Base-by-base conservation (phyloP, 2,797 vertebrate species). In the Ambastaia sidthimunki region DNA sequence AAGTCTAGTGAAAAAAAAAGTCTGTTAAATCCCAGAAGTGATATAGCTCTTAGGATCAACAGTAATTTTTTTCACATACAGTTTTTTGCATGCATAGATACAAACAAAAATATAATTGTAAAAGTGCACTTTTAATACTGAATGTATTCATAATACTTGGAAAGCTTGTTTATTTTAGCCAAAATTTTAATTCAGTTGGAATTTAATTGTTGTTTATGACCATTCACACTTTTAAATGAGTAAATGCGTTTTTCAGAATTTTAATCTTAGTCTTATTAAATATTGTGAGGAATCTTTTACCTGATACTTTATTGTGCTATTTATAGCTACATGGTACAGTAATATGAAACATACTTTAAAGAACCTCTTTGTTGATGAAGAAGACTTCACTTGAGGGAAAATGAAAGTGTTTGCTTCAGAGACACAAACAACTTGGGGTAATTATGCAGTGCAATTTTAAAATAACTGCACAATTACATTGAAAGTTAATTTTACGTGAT, bases 391-490 rank as follows among this genome's bases (percentile, higher is more conserved):
- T 72, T 54, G n/a, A 71, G 60, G 70, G 89, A 90, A 89, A 89
- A 85, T 85, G 85, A 90, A 86, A 76, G 70, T 41, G 75, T 91
- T 91, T 86, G 86, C 86, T 86, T 69, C 28, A 31, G 84, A 90
- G 85, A 89, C 88, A 78, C 90, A 92, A 93, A 92, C 90, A 93
- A 89, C 83, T 81, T 76, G 62, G 86, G 85, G 80, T 93, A 92
- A 92, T 93, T 92, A 92, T 77, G 88, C 90, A 79, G 82, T 90
- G 88, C 89, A 93, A 93, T 92, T 92, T 91, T 88, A 92, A 93
- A 93, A 91, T 89, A 92, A 93, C 89, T 93, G 89, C 89, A 90
- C 92, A 92, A 93, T 93, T 86, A 89, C 89, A 88, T 91, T 89
- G 90, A 84, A 59, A 86, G 89, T 88, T 92, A 91, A 93, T 93